Evolutionary conservation across 2,888 invertebrate genomes (phyloP), one percentile per base, ranked within the genome.

Genomic region (Elysia crispata): DNA sequence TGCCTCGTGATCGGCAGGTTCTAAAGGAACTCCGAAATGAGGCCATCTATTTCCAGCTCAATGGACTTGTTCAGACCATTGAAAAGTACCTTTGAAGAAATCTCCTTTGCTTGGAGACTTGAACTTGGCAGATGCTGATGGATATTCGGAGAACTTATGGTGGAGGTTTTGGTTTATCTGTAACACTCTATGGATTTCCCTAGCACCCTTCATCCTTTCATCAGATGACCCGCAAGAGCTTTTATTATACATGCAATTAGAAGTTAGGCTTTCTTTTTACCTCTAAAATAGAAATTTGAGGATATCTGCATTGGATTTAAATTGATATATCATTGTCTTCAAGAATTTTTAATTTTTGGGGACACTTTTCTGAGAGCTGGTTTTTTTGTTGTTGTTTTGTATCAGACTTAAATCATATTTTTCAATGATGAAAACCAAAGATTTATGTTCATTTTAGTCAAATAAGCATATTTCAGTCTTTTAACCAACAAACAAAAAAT

Each of bases 1-100:
- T 90, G 79, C 90, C 90, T 0, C 84, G 87, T 69, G 88, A 87
- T 80, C 80, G 87, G 60, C 89, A 89, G 76, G 85, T 88, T 64
- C 78, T 90, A 75, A 84, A 86, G 66, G 89, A 90, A 82, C 84
- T 90, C 23, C 83, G 87, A 72, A 88, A 89, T 79, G 90, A 90
- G 77, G 89, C 89, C 1, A 86, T 87, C 13, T 90, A 88, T 83
- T 90, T 88, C 82, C 90, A 89, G 83, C 84, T 90, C 3, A 87
- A 87, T 79, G 89, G 89, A 6, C 85, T 90, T 49, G 85, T 89
- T 20, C 89, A 90, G 73, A 87, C 87, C 70, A 88, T 89, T 31
- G 90, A 90, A 78, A 89, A 89, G 77, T 77, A 84, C 30, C 81
- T 85, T 57, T 84, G n/a, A 28, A 30, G 31, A 30, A 18, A 18